A percentile compares a stretch with the other conserved stretches of the same genome.
These are phyloP conservation scores for Eunapius fragilis DNA, from an alignment of 37 sponge, comb jelly and placozoan species.

Conservation along the genomic window DNA sequence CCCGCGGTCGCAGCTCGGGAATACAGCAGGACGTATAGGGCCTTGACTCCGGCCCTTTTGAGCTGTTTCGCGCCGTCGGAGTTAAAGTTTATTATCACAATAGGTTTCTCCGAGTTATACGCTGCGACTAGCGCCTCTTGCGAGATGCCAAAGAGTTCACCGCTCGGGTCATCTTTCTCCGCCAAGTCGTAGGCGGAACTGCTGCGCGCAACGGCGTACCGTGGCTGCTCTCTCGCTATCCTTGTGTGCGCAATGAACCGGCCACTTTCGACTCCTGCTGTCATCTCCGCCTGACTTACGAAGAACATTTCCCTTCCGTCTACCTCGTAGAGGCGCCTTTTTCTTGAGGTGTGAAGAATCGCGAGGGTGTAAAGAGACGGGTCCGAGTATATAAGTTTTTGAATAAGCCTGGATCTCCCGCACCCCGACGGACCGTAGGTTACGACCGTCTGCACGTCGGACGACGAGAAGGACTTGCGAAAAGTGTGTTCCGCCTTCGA, in stretches of 20 bases:
- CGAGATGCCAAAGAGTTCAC: slow-evolving; percentile 64
- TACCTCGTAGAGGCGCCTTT: slow-evolving; percentile 43
- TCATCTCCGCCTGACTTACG: slow-evolving; percentile 41
- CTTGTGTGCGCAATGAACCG: slow-evolving; percentile 60
- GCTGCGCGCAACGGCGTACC: neutral
- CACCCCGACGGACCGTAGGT: slow-evolving; percentile 58
- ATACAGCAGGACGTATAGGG: slow-evolving; percentile 29
- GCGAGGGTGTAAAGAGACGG: slow-evolving; percentile 62
- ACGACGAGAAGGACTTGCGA: neutral
- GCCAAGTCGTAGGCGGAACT: slow-evolving; percentile 13
- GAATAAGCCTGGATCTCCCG: slow-evolving; percentile 30
- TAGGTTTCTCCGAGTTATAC: slow-evolving; percentile 40
- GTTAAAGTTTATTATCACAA: slow-evolving; percentile 60
- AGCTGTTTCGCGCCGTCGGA: slow-evolving; percentile 62
- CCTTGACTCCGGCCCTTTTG: slow-evolving; percentile 37
- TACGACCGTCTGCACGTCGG: slow-evolving; percentile 33
- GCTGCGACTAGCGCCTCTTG: slow-evolving; percentile 51
- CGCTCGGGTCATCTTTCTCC: slow-evolving; percentile 9
- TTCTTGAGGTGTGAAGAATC: slow-evolving; percentile 73
- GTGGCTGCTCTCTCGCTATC: neutral
- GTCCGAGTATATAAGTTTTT: slow-evolving; percentile 53
- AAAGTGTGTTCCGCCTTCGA: neutral
- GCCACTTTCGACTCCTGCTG: slow-evolving; percentile 25
- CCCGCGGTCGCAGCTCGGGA: neutral
- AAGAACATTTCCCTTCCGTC: slow-evolving; percentile 80